Evolutionary conservation across 2,888 invertebrate species (phyloP), one percentile per base, ranked within the genome.

Genomic region (Imbricaverruca yamaguchii): DNA sequence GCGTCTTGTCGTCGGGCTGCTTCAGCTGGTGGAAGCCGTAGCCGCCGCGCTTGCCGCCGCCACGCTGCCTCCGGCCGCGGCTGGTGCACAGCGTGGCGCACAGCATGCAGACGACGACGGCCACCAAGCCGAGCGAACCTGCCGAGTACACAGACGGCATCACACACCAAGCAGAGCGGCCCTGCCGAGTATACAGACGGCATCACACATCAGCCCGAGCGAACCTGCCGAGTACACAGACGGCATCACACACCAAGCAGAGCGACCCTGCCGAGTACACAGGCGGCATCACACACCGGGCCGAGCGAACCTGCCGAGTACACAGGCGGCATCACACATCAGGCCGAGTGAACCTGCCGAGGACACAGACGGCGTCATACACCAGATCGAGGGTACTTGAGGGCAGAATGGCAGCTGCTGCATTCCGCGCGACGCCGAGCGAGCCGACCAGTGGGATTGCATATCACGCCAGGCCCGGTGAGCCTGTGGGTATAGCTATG

Each of bases 71-170:
- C 7, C 21, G 57, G n/a, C 39, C 39, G 18, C 23, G 39, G 13
- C 59, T 39, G 18, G 74, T 69, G 74, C 81, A 81, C 74, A 74
- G 25, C 39, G 81, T 81, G 15, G 61, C 53, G 74, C 67, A 69
- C 53, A 81, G 57, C 59, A 81, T 74, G 69, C 53, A 81, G 18
- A 69, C 57, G 10, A 69, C 53, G 23, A 74, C 81, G n/a, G 81
- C 81, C 74, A 81, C 74, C 25, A 81, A 10, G 25, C 81, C 74
- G 18, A 74, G 61, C 6, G 59, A 39, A 12, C 81, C 80, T 80
- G 80, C 23, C 6, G 69, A 39, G 15, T 39, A 13, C 59, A 59
- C 59, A 59, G 59, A 15, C 12, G 59, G 59, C 59, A 59, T 15
- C 7, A 59, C 59, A 18, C 53, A 11, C 15, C 8, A 10, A 1